These are phyloP conservation scores for Coranthus polyacanthus DNA, from an alignment of 2,797 vertebrate species.

Conservation along the genomic window DNA sequence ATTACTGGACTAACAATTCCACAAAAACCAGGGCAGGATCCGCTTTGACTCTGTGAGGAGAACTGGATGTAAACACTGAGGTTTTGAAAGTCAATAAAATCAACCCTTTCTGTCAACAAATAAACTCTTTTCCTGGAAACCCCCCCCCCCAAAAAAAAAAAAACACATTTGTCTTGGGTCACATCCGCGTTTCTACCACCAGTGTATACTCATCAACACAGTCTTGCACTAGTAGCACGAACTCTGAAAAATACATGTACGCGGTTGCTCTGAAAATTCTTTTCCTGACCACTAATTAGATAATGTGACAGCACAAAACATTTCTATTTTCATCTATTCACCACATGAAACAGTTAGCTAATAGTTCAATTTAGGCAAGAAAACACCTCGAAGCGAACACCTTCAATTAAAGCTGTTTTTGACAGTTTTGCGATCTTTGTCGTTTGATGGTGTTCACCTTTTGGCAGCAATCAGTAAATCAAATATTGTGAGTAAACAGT, in stretches of 20 bases:
- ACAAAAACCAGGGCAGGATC: conserved; percentile 52
- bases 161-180: conserved; percentile 60
- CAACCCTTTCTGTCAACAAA: conserved; percentile 36
- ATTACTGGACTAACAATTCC: conserved; percentile 64
- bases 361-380: conserved; percentile 36
- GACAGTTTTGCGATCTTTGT: too few relatives aligned
- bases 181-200: conserved; percentile 34
- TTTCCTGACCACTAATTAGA: conserved; percentile 64
- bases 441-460: too few relatives aligned
- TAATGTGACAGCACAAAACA: conserved; percentile 52
- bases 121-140: conserved; percentile 59
- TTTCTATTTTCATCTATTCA: conserved; percentile 48
- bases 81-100: conserved; percentile 59
- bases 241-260: conserved; percentile 30
- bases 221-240: conserved; percentile 21
- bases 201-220: conserved; percentile 42
- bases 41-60: conserved; percentile 22
- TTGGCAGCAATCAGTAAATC: conserved; percentile 17
- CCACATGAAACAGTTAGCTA: conserved; percentile 42
- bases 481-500: neutral
- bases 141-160: too few relatives aligned
- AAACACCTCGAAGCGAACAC: conserved; percentile 35
- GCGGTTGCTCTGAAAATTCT: conserved; percentile 25
- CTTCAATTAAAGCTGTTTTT: conserved; percentile 4
- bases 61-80: conserved; percentile 52